Percentiles rank a stretch among this genome's conserved stretches.
These are phyloP conservation scores for Macrotis lagotis DNA, from an alignment of 2,113 vertebrate species.

Conservation along the genomic window DNA sequence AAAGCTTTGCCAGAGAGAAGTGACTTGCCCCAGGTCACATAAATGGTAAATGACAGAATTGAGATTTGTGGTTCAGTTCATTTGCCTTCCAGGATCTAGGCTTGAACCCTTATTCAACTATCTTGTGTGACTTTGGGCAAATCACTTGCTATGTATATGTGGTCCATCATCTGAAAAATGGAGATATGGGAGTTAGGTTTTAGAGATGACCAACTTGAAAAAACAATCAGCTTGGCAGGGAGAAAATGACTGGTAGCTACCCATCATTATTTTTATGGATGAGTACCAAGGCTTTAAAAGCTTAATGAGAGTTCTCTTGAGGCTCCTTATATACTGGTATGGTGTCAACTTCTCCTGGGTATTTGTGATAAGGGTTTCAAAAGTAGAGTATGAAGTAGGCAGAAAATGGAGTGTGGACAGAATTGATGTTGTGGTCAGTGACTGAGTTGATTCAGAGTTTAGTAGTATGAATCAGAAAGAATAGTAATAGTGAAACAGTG, in stretches of 20 bases:
- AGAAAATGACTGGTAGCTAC: background rate
- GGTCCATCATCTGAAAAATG: background rate
- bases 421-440: background rate
- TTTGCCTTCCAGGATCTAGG: too few species aligned
- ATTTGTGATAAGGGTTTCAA: too few species aligned
- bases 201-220: background rate
- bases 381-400: too few species aligned
- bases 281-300: background rate
- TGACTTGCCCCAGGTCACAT: background rate
- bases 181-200: background rate
- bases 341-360: too few species aligned
- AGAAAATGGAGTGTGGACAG: background rate
- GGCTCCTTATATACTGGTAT: too few species aligned
- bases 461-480: background rate
- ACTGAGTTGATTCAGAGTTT: background rate
- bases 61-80: background rate
- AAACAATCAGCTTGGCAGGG: background rate
- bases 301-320: background rate
- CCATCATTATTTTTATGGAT: background rate
- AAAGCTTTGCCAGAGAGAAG: background rate
- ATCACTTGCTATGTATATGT: background rate
- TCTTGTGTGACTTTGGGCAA: background rate
- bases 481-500: background rate
- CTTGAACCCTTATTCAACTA: background rate
- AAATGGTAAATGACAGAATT: background rate